Evolutionary conservation across 1,140 invertebrate genomes (phyloP).

Genomic region (Limonius californicus): DNA sequence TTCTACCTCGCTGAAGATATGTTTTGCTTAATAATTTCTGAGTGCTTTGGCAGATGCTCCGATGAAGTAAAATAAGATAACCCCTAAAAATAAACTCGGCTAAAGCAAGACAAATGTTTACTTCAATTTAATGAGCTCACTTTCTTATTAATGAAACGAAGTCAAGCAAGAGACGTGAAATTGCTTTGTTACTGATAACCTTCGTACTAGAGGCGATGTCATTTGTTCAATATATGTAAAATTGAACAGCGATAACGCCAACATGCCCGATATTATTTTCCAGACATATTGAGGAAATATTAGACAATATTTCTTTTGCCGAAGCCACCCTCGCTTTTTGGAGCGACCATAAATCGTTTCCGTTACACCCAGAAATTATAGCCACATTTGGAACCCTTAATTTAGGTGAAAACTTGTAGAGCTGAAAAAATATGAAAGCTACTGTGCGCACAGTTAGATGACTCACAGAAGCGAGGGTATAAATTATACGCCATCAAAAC

Average conservation of each 20-base stretch:
- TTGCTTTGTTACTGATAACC: background rate
- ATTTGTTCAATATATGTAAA: background rate
- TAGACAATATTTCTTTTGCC: background rate
- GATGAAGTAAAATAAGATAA: background rate
- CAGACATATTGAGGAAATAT: conserved; percentile 1
- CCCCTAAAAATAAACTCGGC: background rate
- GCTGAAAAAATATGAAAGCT: conserved; percentile 6
- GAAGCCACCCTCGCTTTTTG: background rate
- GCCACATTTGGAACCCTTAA: conserved; percentile 7
- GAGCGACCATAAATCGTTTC: conserved; percentile 6
- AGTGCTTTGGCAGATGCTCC: background rate
- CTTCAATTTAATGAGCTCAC: too few relatives aligned
- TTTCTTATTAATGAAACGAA: too few relatives aligned
- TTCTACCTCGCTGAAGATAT: background rate
- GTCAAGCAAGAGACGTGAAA: too few relatives aligned
- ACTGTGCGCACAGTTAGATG: background rate
- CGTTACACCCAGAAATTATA: conserved; percentile 9
- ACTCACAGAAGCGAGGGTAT: background rate
- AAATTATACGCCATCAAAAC: conserved; percentile 2
- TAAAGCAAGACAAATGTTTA: too few relatives aligned
- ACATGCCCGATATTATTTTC: conserved; percentile 2
- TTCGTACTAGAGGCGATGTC: too few relatives aligned
- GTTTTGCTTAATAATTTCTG: conserved; percentile 1
- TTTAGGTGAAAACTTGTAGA: conserved; percentile 12
- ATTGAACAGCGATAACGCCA: background rate